A percentile compares a stretch with the other conserved stretches of the same genome.
Conservation (phyloP, 2,888 invertebrate species). For the Loripinus fragilis region DNA sequence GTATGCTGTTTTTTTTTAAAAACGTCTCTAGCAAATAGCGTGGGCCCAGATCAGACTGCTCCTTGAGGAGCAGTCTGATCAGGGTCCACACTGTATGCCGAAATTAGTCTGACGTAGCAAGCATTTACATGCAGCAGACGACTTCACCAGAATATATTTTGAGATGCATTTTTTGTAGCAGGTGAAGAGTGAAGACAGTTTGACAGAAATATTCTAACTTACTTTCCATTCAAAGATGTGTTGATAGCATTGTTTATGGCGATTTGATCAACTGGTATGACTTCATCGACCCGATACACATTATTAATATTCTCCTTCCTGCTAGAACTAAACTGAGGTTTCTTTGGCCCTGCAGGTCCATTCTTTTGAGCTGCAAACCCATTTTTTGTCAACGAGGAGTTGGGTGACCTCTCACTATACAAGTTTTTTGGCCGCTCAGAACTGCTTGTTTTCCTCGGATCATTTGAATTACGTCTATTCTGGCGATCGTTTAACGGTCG, state of each 20-base stretch:
- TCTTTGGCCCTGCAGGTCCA: conserved; percentile 69
- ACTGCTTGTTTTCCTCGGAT: conserved; percentile 54
- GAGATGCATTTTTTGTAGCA: too few relatives aligned
- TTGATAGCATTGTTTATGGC: conserved; percentile 85
- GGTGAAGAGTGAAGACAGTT: too few relatives aligned
- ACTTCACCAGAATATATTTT: too few relatives aligned
- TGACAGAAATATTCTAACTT: too few relatives aligned
- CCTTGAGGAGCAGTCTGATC: too few relatives aligned
- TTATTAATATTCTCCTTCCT: conserved; percentile 78
- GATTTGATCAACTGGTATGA: conserved; percentile 85
- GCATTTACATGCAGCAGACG: too few relatives aligned
- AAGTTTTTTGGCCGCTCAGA: conserved; percentile 66
- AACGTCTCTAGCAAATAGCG: too few relatives aligned
- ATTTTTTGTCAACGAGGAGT: conserved; percentile 74
- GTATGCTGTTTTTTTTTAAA: too few relatives aligned
- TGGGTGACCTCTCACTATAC: conserved; percentile 77
- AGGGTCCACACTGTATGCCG: too few relatives aligned
- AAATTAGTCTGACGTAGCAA: too few relatives aligned
- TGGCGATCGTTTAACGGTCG: conserved; percentile 82
- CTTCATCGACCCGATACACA: conserved; percentile 85
- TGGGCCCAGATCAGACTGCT: too few relatives aligned
- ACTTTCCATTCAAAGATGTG: conserved; percentile 76
- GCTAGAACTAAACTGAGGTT: conserved; percentile 66
- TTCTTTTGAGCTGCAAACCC: conserved; percentile 77
- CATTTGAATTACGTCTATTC: conserved; percentile 68